A percentile compares a stretch with the other conserved stretches of the same genome.
Conservation (phyloP, 2,888 invertebrate genomes). For the Eremobia ochroleuca region DNA sequence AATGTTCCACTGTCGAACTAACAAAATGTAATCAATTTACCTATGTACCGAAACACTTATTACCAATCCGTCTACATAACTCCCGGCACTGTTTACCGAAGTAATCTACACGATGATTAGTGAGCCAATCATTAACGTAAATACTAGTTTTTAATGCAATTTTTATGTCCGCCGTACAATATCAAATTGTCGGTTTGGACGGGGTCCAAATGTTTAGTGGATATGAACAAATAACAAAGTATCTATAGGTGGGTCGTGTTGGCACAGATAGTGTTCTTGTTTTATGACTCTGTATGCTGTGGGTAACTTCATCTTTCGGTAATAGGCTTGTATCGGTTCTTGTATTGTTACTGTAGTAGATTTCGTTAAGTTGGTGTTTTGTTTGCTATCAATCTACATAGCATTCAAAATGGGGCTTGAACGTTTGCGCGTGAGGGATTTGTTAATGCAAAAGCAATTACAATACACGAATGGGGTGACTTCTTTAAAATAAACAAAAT, state of each 20-base stretch:
- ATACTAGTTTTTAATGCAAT: constrained; percentile 63
- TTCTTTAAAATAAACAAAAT: background rate
- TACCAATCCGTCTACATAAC: constrained; percentile 26
- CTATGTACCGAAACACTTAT: constrained; percentile 4
- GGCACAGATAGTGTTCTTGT: constrained; percentile 42
- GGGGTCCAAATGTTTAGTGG: constrained; percentile 58
- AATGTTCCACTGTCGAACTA: background rate
- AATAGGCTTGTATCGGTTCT: background rate
- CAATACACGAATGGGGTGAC: background rate
- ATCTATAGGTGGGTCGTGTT: constrained; percentile 34
- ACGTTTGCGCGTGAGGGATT: background rate
- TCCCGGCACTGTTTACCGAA: constrained; percentile 37
- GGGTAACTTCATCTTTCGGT: constrained; percentile 11
- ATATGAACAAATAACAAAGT: constrained; percentile 51
- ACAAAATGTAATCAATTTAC: background rate
- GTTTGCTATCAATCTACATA: constrained; percentile 1
- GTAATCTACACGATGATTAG: constrained; percentile 52
- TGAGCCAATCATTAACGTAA: constrained; percentile 53
- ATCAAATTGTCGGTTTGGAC: constrained; percentile 66
- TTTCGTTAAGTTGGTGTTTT: background rate
- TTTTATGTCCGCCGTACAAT: constrained; percentile 52
- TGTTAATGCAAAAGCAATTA: constrained; percentile 2
- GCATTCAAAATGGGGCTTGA: constrained; percentile 1
- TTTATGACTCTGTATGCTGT: constrained; percentile 31
- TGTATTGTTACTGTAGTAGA: background rate